These are phyloP conservation scores for Arctocebus calabarensis DNA, from an alignment of 2,797 vertebrate species.

Conservation along the genomic window DNA sequence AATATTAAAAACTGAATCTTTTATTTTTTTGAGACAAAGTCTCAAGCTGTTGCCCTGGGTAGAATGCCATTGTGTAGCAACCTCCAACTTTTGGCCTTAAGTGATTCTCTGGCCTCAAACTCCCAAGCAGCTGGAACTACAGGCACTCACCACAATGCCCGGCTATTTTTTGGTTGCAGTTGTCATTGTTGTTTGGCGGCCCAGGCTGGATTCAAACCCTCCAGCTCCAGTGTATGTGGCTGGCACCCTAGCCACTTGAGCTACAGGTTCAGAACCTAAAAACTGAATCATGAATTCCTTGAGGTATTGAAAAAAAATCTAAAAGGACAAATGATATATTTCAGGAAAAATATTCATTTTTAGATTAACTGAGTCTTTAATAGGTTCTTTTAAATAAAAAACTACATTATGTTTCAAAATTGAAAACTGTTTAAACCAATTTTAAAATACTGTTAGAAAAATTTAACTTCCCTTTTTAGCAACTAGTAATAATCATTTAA, in stretches of 20 bases:
- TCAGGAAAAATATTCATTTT: slow-evolving; percentile 45
- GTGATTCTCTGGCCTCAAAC: no score
- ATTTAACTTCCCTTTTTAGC: slow-evolving; percentile 61
- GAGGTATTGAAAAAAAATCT: background rate
- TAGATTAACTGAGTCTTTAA: slow-evolving; percentile 26
- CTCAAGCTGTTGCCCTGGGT: no score
- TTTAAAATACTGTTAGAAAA: slow-evolving; percentile 58
- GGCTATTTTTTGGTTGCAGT: no score
- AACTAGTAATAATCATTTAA: background rate
- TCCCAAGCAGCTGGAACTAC: no score
- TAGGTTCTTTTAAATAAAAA: slow-evolving; percentile 22
- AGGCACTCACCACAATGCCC: no score
- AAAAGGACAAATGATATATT: slow-evolving; percentile 46
- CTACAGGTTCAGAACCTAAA: background rate
- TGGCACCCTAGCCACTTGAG: no score
- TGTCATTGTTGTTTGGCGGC: no score
- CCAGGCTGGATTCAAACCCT: no score
- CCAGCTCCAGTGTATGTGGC: no score
- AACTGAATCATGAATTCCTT: slow-evolving; percentile 17
- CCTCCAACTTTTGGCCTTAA: no score
- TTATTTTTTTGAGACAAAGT: no score
- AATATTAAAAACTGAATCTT: background rate
- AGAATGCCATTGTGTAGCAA: no score
- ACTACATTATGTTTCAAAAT: background rate
- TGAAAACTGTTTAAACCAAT: slow-evolving; percentile 21